These are phyloP conservation scores for Pleuronectes platessa DNA, from an alignment of 2,113 vertebrate genomes.

Conservation along the genomic window DNA sequence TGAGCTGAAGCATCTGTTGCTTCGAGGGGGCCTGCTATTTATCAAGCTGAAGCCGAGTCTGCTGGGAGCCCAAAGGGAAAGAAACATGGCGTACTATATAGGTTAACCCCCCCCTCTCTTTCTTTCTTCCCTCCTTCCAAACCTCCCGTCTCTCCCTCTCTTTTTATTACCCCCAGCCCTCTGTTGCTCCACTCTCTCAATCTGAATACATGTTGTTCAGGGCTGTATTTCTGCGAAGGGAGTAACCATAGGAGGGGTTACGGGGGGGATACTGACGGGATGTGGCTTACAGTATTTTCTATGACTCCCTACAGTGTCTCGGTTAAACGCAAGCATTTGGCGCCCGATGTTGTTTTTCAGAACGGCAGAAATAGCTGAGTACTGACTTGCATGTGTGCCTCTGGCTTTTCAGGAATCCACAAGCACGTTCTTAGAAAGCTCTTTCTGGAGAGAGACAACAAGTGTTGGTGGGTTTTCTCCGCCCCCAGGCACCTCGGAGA, in stretches of 20 bases:
- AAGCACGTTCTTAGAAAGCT: constrained; percentile 63
- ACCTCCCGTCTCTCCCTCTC: neutral
- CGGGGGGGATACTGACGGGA: neutral
- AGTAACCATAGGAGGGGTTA: constrained; percentile 7
- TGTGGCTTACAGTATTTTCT: constrained; percentile 39
- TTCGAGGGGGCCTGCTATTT: constrained; percentile 77
- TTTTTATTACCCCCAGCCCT: neutral
- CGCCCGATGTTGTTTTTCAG: constrained; percentile 63
- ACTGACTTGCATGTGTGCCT: constrained; percentile 22
- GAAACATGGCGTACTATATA: constrained; percentile 70
- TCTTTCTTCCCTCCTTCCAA: neutral
- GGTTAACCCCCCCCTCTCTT: constrained; percentile 52
- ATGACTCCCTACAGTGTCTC: constrained; percentile 23
- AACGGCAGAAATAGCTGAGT: constrained; percentile 28
- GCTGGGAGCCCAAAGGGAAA: constrained; percentile 64
- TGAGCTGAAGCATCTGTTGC: constrained; percentile 78
- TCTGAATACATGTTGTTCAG: constrained; percentile 59
- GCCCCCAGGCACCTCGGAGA: constrained; percentile 16
- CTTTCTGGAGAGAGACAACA: too few species aligned
- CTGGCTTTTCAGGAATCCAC: constrained; percentile 65
- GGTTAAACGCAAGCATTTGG: constrained; percentile 38
- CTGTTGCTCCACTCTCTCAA: constrained; percentile 27
- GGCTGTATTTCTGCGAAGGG: constrained; percentile 47
- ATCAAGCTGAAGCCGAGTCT: constrained; percentile 76
- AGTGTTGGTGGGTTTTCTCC: neutral